phyloP scores from a whole-genome alignment of 2,797 vertebrate species.

The Myiothlypis coronata region DNA sequence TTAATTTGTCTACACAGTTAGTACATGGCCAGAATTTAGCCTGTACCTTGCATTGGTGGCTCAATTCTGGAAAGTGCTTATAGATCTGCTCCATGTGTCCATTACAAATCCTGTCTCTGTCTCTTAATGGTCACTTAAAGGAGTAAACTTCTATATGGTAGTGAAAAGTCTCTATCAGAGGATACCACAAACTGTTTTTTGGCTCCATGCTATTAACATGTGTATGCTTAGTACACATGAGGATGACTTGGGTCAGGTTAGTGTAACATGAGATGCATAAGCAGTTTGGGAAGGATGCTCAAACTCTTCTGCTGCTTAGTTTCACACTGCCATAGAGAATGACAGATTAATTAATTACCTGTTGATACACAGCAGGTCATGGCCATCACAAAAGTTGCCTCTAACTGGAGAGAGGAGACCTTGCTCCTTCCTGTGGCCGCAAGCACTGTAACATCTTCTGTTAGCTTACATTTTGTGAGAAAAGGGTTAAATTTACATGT shows the following conservation, averaged over 20 bases:
- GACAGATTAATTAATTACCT: not conserved
- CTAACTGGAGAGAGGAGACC: not conserved
- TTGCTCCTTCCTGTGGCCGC: not conserved
- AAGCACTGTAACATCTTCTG: not conserved
- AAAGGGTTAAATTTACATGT: not conserved
- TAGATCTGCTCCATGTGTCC: not conserved
- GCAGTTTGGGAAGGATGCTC: not conserved
- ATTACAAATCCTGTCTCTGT: not conserved
- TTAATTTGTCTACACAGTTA: not conserved
- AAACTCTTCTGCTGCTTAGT: not conserved
- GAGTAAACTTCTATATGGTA: not conserved
- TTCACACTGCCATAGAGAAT: not conserved
- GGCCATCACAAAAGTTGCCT: not conserved
- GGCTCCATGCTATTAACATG: not conserved
- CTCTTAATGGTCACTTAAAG: not conserved
- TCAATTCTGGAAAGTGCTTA: not conserved
- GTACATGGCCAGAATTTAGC: not conserved
- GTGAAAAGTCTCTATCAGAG: not conserved
- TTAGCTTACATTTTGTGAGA: not conserved
- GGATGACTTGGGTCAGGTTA: not conserved
- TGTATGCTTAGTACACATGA: fast-evolving
- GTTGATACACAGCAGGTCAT: not conserved
- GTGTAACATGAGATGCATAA: fast-evolving
- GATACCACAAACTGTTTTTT: not conserved
- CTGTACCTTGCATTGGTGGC: not conserved